Conservation (phyloP, 2,888 invertebrate genomes). For the Oscheius sp. region DNA sequence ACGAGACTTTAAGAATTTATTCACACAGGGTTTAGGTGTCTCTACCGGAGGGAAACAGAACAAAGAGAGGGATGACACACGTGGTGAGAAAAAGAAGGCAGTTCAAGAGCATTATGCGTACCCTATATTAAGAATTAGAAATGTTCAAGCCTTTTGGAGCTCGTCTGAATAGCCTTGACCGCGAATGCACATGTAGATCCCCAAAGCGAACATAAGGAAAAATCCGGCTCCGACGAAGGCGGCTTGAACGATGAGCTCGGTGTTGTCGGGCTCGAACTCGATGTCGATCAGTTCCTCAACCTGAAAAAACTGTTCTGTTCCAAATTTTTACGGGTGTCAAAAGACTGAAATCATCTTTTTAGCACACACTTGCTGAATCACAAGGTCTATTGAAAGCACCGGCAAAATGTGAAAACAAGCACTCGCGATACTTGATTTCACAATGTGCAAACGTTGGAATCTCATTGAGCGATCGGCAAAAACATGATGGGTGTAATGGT, state of each 20-base stretch:
- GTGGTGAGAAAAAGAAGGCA: constrained; percentile 13
- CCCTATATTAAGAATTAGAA: constrained; percentile 8
- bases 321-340: neutral
- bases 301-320: constrained; percentile 45
- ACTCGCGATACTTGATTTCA: too few relatives aligned
- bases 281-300: constrained; percentile 57
- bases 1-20: too few relatives aligned
- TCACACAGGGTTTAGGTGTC: neutral
- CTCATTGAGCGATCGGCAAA: too few relatives aligned
- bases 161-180: constrained; percentile 55
- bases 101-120: constrained; percentile 24
- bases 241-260: constrained; percentile 58
- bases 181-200: constrained; percentile 43
- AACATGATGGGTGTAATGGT: neutral
- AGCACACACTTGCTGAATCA: too few relatives aligned
- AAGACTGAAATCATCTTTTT: too few relatives aligned
- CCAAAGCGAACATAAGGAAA: constrained; percentile 51
- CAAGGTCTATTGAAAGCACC: too few relatives aligned
- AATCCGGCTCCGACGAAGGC: constrained; percentile 38
- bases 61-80: constrained; percentile 18
- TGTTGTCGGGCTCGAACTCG: constrained; percentile 64
- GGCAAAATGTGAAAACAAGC: too few relatives aligned
- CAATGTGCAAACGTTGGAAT: too few relatives aligned
- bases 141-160: constrained; percentile 55
- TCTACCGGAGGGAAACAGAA: constrained; percentile 7